Percentiles rank a stretch among this genome's conserved stretches.
phyloP scores from a whole-genome alignment of 2,888 invertebrate species.

The Melanostoma mellinum region DNA sequence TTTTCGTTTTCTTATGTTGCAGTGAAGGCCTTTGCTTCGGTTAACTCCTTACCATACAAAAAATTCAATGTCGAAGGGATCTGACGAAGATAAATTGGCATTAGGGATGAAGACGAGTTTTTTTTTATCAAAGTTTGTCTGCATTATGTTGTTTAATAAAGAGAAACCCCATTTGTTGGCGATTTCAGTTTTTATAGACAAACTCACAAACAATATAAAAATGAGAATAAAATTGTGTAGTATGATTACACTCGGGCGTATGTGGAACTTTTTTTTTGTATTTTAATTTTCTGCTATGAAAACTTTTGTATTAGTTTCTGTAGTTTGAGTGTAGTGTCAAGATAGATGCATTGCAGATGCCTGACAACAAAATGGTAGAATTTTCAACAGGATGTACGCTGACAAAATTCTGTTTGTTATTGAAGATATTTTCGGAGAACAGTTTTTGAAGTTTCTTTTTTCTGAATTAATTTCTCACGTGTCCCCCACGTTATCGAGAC shows the following conservation, averaged over 20 bases:
- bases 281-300: neutral
- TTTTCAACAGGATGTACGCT: no score
- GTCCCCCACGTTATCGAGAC: no score
- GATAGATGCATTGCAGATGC: no score
- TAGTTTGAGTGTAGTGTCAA: no score
- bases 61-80: neutral
- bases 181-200: neutral
- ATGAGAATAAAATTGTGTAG: neutral
- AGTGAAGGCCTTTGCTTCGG: no score
- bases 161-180: neutral
- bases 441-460: no score
- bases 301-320: neutral
- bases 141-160: conserved; percentile 7
- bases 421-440: no score
- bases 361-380: no score
- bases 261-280: conserved; percentile 34
- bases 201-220: neutral
- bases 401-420: no score
- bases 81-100: conserved; percentile 5
- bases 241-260: conserved; percentile 20
- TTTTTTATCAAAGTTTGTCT: conserved; percentile 11
- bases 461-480: no score
- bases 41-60: neutral
- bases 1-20: no score
- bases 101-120: conserved; percentile 3